Evolutionary conservation across 2,888 invertebrate species (phyloP).

Genomic region (Dicycla oo): DNA sequence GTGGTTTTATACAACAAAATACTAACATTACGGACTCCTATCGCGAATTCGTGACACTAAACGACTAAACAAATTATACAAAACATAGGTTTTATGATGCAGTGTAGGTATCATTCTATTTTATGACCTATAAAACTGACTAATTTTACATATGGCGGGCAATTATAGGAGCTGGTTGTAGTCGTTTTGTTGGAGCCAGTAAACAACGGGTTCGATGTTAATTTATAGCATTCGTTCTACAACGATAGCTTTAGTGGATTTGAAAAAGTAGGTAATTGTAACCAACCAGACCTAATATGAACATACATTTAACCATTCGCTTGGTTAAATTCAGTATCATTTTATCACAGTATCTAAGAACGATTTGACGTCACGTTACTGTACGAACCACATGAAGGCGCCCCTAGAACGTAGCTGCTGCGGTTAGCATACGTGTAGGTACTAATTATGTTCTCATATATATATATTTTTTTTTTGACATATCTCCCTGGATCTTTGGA

Average conservation of each 20-base stretch:
- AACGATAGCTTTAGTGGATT: neutral
- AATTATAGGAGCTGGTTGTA: slow-evolving; percentile 32
- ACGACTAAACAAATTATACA: slow-evolving; percentile 56
- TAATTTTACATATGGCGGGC: slow-evolving; percentile 50
- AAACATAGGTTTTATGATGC: slow-evolving; percentile 59
- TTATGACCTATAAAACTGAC: slow-evolving; percentile 57
- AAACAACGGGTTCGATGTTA: slow-evolving; percentile 27
- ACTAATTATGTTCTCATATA: slow-evolving; percentile 42
- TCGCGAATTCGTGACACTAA: slow-evolving; percentile 40
- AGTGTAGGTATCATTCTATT: slow-evolving; percentile 49
- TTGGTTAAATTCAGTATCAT: slow-evolving; percentile 2
- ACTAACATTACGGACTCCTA: slow-evolving; percentile 34
- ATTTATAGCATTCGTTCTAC: slow-evolving; percentile 20
- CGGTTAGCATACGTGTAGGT: slow-evolving; percentile 42
- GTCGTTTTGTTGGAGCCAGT: slow-evolving; percentile 10
- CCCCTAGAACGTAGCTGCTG: slow-evolving; percentile 25
- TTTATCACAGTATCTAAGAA: slow-evolving; percentile 15
- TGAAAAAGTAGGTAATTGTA: slow-evolving; percentile 6
- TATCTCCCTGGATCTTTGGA: too few relatives aligned
- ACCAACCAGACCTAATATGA: neutral
- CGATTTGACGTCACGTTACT: slow-evolving; percentile 35
- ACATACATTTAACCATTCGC: neutral
- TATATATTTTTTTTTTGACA: too few relatives aligned
- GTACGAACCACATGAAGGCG: slow-evolving; percentile 39
- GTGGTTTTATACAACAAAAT: slow-evolving; percentile 33